Percentiles rank a stretch among this genome's conserved stretches.
Conservation (phyloP, 2,113 vertebrate genomes). For the Drymodes brunneopygia region DNA sequence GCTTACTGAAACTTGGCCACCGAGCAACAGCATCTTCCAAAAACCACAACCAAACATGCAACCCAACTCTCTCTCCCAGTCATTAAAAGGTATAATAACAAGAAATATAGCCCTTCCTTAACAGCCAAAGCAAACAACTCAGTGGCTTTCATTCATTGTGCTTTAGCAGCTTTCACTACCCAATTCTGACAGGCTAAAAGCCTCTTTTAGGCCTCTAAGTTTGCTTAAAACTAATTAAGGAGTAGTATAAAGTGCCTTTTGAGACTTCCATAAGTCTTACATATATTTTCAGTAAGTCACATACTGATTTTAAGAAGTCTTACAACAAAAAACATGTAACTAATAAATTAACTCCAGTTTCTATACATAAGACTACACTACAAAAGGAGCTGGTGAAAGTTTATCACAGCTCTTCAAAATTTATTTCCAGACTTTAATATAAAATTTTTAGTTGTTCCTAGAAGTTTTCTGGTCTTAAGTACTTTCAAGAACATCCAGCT, state of each 20-base stretch:
- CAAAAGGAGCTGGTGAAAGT: background rate
- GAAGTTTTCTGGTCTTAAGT: background rate
- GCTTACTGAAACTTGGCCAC: background rate
- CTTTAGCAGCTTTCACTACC: background rate
- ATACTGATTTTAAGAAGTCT: background rate
- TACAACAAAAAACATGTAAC: background rate
- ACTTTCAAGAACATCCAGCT: background rate
- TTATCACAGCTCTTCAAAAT: background rate
- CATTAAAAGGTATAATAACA: background rate
- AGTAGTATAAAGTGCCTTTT: background rate
- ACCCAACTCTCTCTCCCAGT: background rate
- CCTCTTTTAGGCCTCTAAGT: background rate
- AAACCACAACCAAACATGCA: background rate
- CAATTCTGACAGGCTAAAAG: background rate
- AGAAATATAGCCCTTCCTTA: background rate
- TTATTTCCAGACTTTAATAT: background rate
- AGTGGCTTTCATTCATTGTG: background rate
- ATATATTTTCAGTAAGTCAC: background rate
- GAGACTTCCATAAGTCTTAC: background rate
- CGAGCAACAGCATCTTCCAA: background rate
- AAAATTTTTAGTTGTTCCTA: background rate
- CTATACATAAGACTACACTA: background rate
- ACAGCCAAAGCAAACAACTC: background rate
- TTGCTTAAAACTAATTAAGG: background rate
- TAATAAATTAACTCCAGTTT: background rate